Percentiles rank a stretch among this genome's conserved stretches.
Conservation (phyloP, 2,888 invertebrate species). For the Amblyjoppa proteus region DNA sequence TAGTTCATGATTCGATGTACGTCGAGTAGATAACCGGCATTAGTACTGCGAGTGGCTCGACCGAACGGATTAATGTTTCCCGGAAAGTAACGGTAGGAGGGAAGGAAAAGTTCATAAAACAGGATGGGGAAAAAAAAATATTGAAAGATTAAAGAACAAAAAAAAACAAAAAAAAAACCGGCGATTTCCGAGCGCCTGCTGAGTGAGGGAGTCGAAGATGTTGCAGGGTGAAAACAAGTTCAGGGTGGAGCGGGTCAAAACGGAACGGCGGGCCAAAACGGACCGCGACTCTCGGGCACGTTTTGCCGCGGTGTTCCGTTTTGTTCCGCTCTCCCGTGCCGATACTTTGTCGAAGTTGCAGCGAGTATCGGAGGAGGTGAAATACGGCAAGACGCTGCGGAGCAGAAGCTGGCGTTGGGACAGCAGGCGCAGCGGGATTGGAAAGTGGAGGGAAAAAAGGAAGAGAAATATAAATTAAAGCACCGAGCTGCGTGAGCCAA, state of each 20-base stretch:
- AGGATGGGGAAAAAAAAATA: constrained; percentile 9
- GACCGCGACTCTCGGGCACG: no score
- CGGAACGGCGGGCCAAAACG: no score
- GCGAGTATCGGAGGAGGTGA: neutral
- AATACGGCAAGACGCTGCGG: constrained; percentile 4
- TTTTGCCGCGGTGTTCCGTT: neutral
- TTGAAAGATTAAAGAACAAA: neutral
- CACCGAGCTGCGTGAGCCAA: constrained; percentile 2
- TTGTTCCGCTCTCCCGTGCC: neutral
- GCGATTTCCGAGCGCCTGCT: neutral
- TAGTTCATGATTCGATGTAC: constrained; percentile 69
- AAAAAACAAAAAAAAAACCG: constrained; percentile 11
- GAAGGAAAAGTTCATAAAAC: constrained; percentile 24
- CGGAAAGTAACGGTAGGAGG: constrained; percentile 17
- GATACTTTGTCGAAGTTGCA: neutral
- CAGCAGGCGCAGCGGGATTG: constrained; percentile 14
- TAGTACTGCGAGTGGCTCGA: constrained; percentile 11
- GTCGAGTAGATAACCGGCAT: neutral
- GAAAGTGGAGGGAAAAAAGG: constrained; percentile 3
- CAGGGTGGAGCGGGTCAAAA: neutral
- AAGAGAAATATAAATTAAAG: constrained; percentile 31
- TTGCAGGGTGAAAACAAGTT: neutral
- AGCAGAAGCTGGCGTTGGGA: neutral
- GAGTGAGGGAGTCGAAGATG: neutral
- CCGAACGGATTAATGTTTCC: constrained; percentile 41